These are phyloP conservation scores for Hypanus sabinus DNA, from an alignment of 2,113 vertebrate species.

Conservation along the genomic window DNA sequence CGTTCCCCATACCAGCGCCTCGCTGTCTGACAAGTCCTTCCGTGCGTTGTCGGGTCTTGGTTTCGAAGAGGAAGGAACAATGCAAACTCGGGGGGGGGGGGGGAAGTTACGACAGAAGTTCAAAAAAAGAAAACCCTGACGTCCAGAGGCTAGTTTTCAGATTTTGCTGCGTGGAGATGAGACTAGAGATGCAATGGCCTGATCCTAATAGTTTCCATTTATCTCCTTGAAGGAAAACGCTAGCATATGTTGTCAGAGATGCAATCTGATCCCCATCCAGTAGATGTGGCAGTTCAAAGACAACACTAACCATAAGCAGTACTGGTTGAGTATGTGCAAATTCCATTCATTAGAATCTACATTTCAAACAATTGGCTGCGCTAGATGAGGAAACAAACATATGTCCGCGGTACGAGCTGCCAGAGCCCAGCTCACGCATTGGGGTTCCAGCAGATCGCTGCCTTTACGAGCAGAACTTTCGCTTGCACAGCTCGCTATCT, in stretches of 20 bases:
- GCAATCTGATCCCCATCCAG: conserved; percentile 29
- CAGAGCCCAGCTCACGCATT: background rate
- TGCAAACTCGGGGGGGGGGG: too few species aligned
- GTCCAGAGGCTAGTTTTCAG: conserved; percentile 24
- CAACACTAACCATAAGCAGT: conserved; percentile 24
- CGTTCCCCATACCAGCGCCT: background rate
- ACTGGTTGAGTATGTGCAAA: background rate
- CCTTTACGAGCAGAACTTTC: too few species aligned
- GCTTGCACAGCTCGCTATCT: background rate
- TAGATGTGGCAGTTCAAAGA: conserved; percentile 15
- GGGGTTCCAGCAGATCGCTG: background rate
- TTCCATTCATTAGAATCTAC: conserved; percentile 21
- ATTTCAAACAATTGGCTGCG: conserved; percentile 12
- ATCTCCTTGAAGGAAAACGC: conserved; percentile 32
- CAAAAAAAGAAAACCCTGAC: background rate
- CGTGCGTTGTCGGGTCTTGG: too few species aligned
- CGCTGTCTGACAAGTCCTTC: background rate
- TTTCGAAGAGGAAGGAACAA: background rate
- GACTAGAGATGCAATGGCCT: conserved; percentile 19
- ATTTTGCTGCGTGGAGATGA: conserved; percentile 9
- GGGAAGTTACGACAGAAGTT: background rate
- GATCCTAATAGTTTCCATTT: conserved; percentile 22
- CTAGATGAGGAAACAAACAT: background rate
- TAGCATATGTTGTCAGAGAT: conserved; percentile 31
- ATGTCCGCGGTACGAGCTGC: background rate